These are phyloP conservation scores for Anguilla rostrata DNA, from an alignment of 2,113 vertebrate species.

Conservation along the genomic window DNA sequence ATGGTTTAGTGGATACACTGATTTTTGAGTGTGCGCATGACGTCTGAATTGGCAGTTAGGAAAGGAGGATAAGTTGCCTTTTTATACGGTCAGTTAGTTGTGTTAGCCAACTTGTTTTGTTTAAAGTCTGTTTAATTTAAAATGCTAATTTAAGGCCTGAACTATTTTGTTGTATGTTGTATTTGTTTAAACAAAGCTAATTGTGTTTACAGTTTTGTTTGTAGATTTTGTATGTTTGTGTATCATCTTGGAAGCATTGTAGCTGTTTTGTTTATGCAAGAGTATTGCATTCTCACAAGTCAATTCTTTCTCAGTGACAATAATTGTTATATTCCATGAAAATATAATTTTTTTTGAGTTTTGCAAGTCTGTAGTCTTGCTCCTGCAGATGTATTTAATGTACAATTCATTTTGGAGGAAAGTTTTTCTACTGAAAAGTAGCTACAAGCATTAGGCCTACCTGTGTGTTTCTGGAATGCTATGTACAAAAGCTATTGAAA, in stretches of 20 bases:
- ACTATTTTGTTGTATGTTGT: neutral
- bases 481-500: slow-evolving; percentile 35
- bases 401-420: no score
- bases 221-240: no score
- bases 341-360: no score
- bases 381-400: neutral
- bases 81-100: neutral
- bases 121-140: neutral
- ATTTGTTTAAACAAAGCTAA: neutral
- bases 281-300: neutral
- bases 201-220: no score
- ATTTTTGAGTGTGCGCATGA: neutral
- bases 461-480: slow-evolving; percentile 23
- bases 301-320: neutral
- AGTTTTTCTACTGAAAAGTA: neutral
- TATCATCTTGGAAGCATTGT: neutral
- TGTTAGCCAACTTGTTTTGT: neutral
- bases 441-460: slow-evolving; percentile 4
- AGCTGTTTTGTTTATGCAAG: neutral
- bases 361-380: neutral
- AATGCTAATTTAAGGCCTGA: neutral
- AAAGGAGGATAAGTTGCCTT: neutral
- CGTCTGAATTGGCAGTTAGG: slow-evolving; percentile 26
- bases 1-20: slow-evolving; percentile 8
- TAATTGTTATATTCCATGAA: no score